Conservation (phyloP, 1,140 invertebrate species). For the Diorhabda elongata region DNA sequence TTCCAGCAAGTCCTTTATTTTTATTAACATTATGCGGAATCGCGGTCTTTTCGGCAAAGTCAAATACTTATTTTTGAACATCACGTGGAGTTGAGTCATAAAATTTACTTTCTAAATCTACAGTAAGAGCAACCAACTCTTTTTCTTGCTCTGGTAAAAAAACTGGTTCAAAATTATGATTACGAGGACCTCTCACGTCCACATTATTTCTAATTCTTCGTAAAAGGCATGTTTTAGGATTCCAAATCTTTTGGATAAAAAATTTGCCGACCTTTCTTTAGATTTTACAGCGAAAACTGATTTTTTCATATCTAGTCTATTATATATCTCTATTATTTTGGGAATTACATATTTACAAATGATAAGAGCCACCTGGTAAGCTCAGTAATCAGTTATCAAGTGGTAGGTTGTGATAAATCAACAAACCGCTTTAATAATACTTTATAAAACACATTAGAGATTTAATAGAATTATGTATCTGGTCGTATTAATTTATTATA, state of each 20-base stretch:
- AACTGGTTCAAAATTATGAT: conserved; percentile 17
- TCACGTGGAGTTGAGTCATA: conserved; percentile 26
- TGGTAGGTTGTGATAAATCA: too few relatives aligned
- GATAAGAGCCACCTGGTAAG: too few relatives aligned
- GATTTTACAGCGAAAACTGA: background rate
- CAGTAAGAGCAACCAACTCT: conserved; percentile 19
- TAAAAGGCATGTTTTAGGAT: conserved; percentile 13
- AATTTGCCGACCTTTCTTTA: background rate
- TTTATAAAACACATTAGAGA: too few relatives aligned
- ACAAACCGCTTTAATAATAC: too few relatives aligned
- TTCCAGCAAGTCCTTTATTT: too few relatives aligned
- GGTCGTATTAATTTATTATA: too few relatives aligned
- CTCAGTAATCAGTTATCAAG: too few relatives aligned
- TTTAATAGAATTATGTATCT: too few relatives aligned
- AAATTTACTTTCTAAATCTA: conserved; percentile 25
- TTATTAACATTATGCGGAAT: too few relatives aligned
- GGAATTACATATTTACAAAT: too few relatives aligned
- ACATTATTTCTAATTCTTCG: conserved; percentile 9
- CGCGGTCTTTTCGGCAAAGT: background rate
- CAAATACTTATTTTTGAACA: conserved; percentile 26
- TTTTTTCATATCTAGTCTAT: conserved; percentile 5
- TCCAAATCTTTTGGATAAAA: background rate
- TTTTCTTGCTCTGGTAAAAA: conserved; percentile 25
- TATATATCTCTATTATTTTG: background rate
- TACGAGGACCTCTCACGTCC: background rate